A percentile compares a stretch with the other conserved stretches of the same genome.
Conservation (phyloP, 2,797 vertebrate species). For the Premnoplex brunnescens region DNA sequence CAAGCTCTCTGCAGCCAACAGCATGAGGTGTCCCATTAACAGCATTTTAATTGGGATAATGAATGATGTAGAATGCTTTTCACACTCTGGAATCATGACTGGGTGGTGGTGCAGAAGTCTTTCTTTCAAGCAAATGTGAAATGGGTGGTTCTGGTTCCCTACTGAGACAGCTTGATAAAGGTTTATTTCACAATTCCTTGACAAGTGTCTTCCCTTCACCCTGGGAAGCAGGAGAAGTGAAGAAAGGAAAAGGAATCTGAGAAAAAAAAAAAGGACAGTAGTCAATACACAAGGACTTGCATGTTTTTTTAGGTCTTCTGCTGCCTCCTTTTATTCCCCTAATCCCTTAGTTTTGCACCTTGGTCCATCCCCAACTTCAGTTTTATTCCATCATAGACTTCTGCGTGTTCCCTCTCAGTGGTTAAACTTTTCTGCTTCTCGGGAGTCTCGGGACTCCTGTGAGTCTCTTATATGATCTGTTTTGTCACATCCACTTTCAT, state of each 20-base stretch:
- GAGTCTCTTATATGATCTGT: not conserved
- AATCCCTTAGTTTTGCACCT: not conserved
- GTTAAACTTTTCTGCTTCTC: not conserved
- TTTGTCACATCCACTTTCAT: not conserved
- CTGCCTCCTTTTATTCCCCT: fast-evolving
- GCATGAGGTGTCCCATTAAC: not conserved
- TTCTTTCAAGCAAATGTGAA: not conserved
- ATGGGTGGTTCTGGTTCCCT: not conserved
- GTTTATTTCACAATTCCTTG: not conserved
- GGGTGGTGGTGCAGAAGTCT: not conserved
- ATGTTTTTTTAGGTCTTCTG: fast-evolving
- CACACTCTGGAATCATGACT: not conserved
- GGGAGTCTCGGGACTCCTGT: too few species aligned
- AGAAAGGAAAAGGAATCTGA: not conserved
- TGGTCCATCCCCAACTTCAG: fast-evolving
- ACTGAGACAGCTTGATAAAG: not conserved
- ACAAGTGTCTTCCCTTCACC: not conserved
- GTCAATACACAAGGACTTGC: fast-evolving
- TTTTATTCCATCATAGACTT: not conserved
- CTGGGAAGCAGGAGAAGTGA: not conserved
- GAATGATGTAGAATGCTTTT: not conserved
- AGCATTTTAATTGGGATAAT: not conserved
- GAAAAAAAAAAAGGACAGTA: not conserved
- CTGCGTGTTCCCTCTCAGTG: not conserved
- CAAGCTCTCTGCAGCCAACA: not conserved